Evolutionary conservation across 2,113 vertebrate species (phyloP).

Genomic region (Prochilodus magdalenae): DNA sequence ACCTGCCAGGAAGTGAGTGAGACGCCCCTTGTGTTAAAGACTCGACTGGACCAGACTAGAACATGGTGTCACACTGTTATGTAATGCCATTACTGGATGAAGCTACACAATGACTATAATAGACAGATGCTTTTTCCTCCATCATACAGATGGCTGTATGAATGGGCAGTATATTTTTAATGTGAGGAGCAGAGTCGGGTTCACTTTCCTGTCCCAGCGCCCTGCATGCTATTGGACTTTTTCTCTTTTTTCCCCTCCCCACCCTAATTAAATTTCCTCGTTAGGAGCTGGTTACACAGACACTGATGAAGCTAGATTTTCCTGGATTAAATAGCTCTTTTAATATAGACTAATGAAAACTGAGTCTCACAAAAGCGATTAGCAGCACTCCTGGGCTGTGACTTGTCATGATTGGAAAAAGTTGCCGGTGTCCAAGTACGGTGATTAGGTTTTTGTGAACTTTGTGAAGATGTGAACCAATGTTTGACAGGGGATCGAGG

Average conservation of each 20-base stretch:
- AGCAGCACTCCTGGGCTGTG: conserved; percentile 29
- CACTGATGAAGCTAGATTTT: conserved; percentile 38
- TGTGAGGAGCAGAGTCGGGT: background rate
- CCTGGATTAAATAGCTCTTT: conserved; percentile 33
- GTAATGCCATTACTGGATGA: background rate
- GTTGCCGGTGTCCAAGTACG: conserved; percentile 4
- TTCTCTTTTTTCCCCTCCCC: background rate
- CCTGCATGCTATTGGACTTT: background rate
- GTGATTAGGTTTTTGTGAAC: conserved; percentile 30
- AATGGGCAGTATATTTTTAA: background rate
- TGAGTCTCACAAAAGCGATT: conserved; percentile 16
- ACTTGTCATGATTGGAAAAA: conserved; percentile 34
- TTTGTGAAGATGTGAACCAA: conserved; percentile 30
- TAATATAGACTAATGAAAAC: conserved; percentile 47
- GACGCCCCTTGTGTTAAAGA: background rate
- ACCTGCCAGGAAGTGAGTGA: background rate
- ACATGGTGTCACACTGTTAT: background rate
- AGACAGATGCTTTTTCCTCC: conserved; percentile 5
- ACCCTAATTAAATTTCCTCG: conserved; percentile 37
- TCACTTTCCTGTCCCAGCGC: background rate
- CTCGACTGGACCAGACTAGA: background rate
- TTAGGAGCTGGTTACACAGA: conserved; percentile 39
- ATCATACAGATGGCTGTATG: background rate
- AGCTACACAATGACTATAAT: background rate
- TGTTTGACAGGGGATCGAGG: background rate